A percentile compares a stretch with the other conserved stretches of the same genome.
Evolutionary conservation across 1,140 invertebrate species (phyloP).

Genomic region (Penaeus chinensis): DNA sequence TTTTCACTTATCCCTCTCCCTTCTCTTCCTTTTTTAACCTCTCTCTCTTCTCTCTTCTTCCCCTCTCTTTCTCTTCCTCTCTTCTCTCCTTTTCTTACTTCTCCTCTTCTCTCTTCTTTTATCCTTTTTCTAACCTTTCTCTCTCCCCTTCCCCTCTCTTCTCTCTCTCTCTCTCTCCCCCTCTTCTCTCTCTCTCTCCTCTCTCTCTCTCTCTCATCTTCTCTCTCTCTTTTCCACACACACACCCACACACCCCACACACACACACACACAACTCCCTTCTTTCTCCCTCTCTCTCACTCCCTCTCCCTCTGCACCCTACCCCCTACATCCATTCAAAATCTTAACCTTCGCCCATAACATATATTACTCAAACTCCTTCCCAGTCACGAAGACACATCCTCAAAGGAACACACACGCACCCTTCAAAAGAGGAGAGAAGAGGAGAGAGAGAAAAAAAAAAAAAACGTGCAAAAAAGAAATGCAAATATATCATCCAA

Average conservation of each 20-base stretch:
- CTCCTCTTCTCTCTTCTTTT: not conserved
- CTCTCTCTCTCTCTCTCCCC: slow-evolving; percentile 1
- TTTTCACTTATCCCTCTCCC: not conserved
- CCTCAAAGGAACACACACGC: too few species aligned
- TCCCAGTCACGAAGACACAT: too few species aligned
- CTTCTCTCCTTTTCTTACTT: not conserved
- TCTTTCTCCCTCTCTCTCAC: not conserved
- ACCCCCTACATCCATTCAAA: not conserved
- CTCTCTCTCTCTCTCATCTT: too few species aligned
- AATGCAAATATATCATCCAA: too few species aligned
- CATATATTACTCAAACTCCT: too few species aligned
- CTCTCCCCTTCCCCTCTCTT: slow-evolving; percentile 12
- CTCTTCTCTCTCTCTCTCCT: too few species aligned
- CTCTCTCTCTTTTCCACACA: too few species aligned
- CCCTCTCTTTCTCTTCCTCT: not conserved
- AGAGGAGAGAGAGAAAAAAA: too few species aligned
- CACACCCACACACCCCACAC: too few species aligned
- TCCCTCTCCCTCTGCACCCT: not conserved
- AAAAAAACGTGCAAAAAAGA: too few species aligned
- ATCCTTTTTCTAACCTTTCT: not conserved
- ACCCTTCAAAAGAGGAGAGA: too few species aligned
- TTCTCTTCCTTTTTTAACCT: not conserved
- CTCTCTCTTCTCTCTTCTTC: not conserved
- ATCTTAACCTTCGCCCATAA: not conserved
- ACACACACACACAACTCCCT: too few species aligned